phyloP scores from a whole-genome alignment of 1,140 invertebrate species.

The Brachystomella parvula region DNA sequence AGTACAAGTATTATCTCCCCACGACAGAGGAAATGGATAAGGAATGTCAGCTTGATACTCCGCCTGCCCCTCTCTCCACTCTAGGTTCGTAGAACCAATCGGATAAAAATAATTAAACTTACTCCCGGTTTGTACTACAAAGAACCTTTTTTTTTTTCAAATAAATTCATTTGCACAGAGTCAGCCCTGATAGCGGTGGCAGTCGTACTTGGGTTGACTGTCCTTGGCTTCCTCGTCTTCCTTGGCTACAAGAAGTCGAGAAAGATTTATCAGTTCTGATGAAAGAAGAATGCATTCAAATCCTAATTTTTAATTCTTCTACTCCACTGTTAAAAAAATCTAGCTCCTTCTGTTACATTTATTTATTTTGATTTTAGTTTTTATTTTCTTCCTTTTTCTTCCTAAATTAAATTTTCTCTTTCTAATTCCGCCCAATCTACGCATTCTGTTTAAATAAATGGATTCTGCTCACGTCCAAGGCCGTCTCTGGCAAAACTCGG shows the following conservation, averaged over 20 bases:
- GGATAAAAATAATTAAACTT: neutral
- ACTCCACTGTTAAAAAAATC: neutral
- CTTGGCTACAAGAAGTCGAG: neutral
- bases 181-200: neutral
- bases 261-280: neutral
- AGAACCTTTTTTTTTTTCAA: neutral
- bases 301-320: neutral
- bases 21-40: neutral
- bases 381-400: neutral
- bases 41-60: neutral
- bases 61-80: neutral
- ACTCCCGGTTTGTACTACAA: neutral
- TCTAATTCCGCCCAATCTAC: too few species aligned
- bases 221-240: neutral
- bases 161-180: too few species aligned
- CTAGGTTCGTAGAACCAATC: neutral
- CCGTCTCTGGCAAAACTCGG: too few species aligned
- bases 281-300: neutral
- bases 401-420: neutral
- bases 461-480: too few species aligned
- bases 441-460: too few species aligned
- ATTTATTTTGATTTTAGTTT: neutral
- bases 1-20: neutral
- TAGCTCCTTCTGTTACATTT: neutral
- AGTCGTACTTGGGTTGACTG: neutral